These are phyloP conservation scores for Conopomorpha cramerella DNA, from an alignment of 1,140 invertebrate genomes.

Conservation along the genomic window DNA sequence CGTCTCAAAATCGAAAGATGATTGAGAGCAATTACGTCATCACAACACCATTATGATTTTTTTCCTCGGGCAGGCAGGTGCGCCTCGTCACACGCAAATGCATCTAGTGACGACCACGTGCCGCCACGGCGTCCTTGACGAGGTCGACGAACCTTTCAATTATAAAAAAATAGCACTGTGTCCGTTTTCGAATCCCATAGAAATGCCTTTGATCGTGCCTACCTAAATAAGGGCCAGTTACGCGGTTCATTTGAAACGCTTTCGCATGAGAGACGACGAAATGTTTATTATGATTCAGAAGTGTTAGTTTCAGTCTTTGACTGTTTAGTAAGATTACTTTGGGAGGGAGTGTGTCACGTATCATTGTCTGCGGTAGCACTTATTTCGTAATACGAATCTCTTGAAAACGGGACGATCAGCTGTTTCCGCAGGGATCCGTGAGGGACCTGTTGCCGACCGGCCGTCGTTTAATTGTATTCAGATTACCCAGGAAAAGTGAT, in stretches of 20 bases:
- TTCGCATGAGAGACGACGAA: conserved; percentile 40
- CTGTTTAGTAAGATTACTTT: too few relatives aligned
- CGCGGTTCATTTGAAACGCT: conserved; percentile 54
- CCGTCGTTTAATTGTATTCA: conserved; percentile 49
- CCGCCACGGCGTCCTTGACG: conserved; percentile 38
- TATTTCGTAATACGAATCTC: too few relatives aligned
- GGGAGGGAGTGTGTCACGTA: too few relatives aligned
- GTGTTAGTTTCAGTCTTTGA: too few relatives aligned
- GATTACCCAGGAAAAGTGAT: conserved; percentile 48
- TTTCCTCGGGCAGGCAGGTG: conserved; percentile 7
- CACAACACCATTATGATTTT: too few relatives aligned
- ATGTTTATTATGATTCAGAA: conserved; percentile 20
- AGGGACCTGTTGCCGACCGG: conserved; percentile 10
- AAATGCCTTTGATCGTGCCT: too few relatives aligned
- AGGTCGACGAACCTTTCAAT: conserved; percentile 36
- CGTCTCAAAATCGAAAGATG: too few relatives aligned
- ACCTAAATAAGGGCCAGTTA: too few relatives aligned
- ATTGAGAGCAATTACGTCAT: too few relatives aligned
- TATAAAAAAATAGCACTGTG: conserved; percentile 38
- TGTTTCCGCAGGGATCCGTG: conserved; percentile 20
- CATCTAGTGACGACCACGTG: conserved; percentile 33
- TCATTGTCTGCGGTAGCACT: too few relatives aligned
- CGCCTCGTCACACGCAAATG: conserved; percentile 28
- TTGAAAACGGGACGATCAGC: too few relatives aligned
- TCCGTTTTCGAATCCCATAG: too few relatives aligned